A percentile compares a stretch with the other conserved stretches of the same genome.
Conservation (phyloP, 2,113 vertebrate genomes). For the Aegithalos caudatus region DNA sequence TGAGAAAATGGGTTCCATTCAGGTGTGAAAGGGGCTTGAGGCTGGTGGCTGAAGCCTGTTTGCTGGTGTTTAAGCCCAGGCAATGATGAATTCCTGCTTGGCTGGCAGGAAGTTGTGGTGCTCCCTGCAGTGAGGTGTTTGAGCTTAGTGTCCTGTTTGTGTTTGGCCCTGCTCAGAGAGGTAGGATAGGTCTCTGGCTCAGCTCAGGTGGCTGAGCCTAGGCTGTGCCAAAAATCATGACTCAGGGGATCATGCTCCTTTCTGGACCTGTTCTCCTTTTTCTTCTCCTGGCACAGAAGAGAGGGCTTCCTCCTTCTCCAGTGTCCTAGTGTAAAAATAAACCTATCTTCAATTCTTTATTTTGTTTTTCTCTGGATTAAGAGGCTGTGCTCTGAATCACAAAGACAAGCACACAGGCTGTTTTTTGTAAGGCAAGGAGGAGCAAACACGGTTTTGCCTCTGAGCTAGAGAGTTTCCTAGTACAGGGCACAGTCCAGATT, state of each 20-base stretch:
- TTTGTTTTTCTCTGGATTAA: background rate
- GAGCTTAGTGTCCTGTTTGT: background rate
- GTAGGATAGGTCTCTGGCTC: background rate
- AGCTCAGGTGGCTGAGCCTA: background rate
- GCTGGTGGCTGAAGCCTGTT: background rate
- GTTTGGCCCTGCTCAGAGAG: background rate
- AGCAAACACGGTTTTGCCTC: background rate
- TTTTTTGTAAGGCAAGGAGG: background rate
- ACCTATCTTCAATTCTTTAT: background rate
- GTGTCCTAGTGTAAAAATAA: background rate
- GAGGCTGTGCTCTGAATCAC: background rate
- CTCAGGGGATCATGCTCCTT: background rate
- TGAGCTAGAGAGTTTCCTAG: slow-evolving; percentile 37
- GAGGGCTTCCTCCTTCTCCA: background rate
- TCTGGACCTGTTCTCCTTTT: background rate
- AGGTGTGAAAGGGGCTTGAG: background rate
- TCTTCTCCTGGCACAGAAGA: background rate
- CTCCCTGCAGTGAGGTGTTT: background rate
- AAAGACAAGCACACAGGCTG: background rate
- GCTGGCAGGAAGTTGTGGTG: background rate
- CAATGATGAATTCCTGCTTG: background rate
- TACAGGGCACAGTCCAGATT: slow-evolving; percentile 35
- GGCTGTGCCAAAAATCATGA: background rate
- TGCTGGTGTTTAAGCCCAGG: background rate
- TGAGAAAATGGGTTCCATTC: background rate